Percentiles rank a stretch among this genome's conserved stretches.
Evolutionary conservation across 2,113 vertebrate genomes (phyloP).

Genomic region (Rhinopithecus roxellana): DNA sequence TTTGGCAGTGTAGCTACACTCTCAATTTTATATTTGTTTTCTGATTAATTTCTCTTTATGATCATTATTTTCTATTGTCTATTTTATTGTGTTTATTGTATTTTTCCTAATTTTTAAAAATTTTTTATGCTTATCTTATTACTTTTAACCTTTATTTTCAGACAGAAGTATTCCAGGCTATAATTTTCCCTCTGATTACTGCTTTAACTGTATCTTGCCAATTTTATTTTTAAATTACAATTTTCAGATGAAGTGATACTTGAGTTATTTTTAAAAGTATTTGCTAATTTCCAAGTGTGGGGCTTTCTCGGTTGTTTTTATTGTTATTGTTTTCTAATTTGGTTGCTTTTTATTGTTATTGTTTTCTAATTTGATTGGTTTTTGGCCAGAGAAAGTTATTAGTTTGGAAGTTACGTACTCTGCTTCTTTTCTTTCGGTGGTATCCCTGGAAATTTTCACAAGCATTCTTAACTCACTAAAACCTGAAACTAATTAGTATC

Average conservation of each 20-base stretch:
- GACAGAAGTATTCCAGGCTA: neutral
- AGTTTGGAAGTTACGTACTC: neutral
- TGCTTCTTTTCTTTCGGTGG: neutral
- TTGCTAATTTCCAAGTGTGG: neutral
- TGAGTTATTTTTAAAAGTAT: neutral
- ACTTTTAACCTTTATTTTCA: neutral
- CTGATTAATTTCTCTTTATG: neutral
- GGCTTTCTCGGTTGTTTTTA: neutral
- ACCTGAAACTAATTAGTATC: neutral
- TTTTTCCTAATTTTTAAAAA: neutral
- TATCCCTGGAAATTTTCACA: neutral
- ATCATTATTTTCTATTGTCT: neutral
- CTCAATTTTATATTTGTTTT: neutral
- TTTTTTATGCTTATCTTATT: neutral
- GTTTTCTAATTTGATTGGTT: neutral
- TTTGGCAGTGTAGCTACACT: neutral
- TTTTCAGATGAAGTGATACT: neutral
- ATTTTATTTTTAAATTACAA: neutral
- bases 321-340: neutral
- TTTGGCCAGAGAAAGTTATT: neutral
- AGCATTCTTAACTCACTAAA: neutral
- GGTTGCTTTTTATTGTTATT: neutral
- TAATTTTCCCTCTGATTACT: neutral
- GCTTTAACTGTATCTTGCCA: neutral
- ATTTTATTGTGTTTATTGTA: neutral